Evolutionary conservation across 2,113 vertebrate species (phyloP).

Genomic region (Tragelaphus strepsiceros): DNA sequence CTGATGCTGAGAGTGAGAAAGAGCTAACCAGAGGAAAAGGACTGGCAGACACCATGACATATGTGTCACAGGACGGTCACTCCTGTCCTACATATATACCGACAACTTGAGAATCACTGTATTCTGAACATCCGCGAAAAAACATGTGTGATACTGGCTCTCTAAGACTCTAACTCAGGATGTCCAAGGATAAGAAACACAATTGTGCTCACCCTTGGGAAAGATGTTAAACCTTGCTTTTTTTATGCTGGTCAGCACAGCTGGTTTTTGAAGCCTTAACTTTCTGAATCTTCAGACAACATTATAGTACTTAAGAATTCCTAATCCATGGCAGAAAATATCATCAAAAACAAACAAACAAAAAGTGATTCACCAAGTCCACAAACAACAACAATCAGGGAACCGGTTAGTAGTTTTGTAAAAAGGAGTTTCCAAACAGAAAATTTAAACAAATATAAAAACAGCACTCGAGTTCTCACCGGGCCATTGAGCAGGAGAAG

Average conservation of each 20-base stretch:
- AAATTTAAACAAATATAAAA: neutral
- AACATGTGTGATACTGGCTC: neutral
- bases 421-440: neutral
- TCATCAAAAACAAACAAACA: slow-evolving; percentile 8
- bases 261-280: slow-evolving; percentile 11
- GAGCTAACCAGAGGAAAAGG: neutral
- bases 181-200: neutral
- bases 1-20: neutral
- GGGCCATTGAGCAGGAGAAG: slow-evolving; percentile 95
- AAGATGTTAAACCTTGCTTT: neutral
- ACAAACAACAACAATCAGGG: neutral
- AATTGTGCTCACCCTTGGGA: neutral
- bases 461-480: slow-evolving; percentile 81
- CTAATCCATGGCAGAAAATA: slow-evolving; percentile 20
- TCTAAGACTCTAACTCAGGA: neutral
- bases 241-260: neutral
- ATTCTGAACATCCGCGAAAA: neutral
- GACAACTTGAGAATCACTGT: neutral
- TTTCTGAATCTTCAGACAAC: slow-evolving; percentile 31
- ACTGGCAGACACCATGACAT: neutral
- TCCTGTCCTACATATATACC: neutral
- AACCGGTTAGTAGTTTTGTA: neutral
- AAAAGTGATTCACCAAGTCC: neutral
- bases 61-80: neutral
- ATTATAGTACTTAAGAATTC: slow-evolving; percentile 11